Evolutionary conservation across 2,888 invertebrate genomes (phyloP).

Genomic region (Empis stercorea): DNA sequence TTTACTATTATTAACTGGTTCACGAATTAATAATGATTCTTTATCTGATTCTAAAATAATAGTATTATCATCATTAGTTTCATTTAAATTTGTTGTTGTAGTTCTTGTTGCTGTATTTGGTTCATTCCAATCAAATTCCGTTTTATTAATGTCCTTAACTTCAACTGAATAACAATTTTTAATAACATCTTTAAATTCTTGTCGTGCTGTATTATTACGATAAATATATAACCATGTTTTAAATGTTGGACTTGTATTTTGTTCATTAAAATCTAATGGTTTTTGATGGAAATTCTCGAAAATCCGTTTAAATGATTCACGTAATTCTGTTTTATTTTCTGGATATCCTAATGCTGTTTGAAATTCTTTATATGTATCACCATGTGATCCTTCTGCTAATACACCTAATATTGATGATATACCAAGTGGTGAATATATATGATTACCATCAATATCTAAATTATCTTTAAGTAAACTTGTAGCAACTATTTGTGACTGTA

Average conservation of each 20-base stretch:
- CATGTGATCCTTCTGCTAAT: conserved; percentile 47
- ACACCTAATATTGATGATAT: conserved; percentile 49
- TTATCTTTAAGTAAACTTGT: conserved; percentile 28
- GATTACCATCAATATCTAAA: conserved; percentile 38
- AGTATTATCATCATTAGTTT: neutral
- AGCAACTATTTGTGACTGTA: conserved; percentile 29
- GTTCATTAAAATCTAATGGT: conserved; percentile 14
- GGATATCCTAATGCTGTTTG: conserved; percentile 44
- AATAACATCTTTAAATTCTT: conserved; percentile 45
- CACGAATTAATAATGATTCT: no score
- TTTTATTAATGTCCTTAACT: conserved; percentile 38
- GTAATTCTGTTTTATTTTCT: conserved; percentile 30
- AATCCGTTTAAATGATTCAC: conserved; percentile 23
- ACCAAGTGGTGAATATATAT: conserved; percentile 52
- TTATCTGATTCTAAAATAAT: neutral
- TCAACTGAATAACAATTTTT: conserved; percentile 48
- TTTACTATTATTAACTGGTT: conserved; percentile 28
- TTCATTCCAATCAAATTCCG: conserved; percentile 26
- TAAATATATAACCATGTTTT: conserved; percentile 56
- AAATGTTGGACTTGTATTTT: conserved; percentile 41
- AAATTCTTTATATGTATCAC: conserved; percentile 46
- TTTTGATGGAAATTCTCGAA: conserved; percentile 22
- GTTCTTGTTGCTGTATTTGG: conserved; percentile 15
- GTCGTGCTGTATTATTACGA: conserved; percentile 48
- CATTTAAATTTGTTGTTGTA: neutral